Evolutionary conservation across 2,888 invertebrate genomes (phyloP).

Genomic region (Limnephilus marmoratus): DNA sequence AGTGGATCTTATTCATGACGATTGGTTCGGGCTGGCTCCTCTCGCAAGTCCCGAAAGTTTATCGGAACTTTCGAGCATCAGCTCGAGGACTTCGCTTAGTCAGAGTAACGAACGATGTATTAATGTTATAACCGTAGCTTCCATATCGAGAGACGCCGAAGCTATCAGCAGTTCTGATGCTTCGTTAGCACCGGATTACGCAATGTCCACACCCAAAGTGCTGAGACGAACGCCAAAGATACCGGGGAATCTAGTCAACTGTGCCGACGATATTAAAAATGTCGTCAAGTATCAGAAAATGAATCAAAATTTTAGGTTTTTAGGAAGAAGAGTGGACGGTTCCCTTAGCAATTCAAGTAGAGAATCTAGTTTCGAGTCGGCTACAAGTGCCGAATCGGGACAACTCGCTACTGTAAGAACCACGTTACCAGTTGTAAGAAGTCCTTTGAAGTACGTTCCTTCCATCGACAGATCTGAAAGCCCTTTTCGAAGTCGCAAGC

Average conservation of each 20-base stretch:
- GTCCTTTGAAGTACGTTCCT: constrained; percentile 67
- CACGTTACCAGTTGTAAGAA: constrained; percentile 65
- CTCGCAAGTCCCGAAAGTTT: constrained; percentile 90
- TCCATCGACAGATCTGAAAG: constrained; percentile 64
- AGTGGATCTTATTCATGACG: constrained; percentile 79
- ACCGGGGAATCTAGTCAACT: constrained; percentile 80
- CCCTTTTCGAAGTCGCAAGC: constrained; percentile 56
- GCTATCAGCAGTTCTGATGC: constrained; percentile 64
- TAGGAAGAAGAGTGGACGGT: constrained; percentile 70
- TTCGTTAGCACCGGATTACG: constrained; percentile 69
- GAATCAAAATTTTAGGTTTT: constrained; percentile 74
- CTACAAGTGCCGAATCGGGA: constrained; percentile 70
- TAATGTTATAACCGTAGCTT: constrained; percentile 67
- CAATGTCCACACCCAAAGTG: constrained; percentile 77
- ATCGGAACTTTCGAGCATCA: constrained; percentile 88
- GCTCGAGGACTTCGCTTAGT: constrained; percentile 81
- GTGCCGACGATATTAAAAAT: constrained; percentile 81
- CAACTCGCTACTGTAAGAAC: constrained; percentile 63
- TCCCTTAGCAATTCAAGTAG: constrained; percentile 71
- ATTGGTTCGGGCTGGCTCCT: constrained; percentile 85
- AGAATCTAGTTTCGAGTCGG: constrained; percentile 76
- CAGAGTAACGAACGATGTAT: constrained; percentile 68
- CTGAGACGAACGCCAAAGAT: constrained; percentile 83
- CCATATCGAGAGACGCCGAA: constrained; percentile 70
- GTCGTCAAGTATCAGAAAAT: constrained; percentile 77